Conservation (phyloP, 2,797 vertebrate species). For the Enteromius afrohamiltoni region DNA sequence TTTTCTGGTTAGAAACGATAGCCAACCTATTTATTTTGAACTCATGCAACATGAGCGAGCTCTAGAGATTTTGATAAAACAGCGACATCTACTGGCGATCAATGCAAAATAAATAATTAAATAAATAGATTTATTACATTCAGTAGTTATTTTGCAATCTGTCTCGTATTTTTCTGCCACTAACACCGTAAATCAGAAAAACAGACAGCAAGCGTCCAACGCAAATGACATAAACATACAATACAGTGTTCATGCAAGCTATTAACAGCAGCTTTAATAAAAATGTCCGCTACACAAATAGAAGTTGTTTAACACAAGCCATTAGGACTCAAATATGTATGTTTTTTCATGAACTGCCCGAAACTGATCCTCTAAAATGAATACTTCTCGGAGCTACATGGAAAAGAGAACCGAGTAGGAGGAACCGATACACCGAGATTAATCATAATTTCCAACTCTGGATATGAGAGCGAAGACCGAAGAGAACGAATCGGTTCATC, state of each 20-base stretch:
- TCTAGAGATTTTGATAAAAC: not conserved
- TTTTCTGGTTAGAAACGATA: not conserved
- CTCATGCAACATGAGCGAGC: not conserved
- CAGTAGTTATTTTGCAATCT: not conserved
- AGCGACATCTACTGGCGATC: slow-evolving; percentile 18
- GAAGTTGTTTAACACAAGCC: not conserved
- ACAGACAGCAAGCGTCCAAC: not conserved
- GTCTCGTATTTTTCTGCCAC: not conserved
- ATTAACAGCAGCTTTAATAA: not conserved
- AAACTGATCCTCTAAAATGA: not conserved
- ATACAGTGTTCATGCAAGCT: not conserved
- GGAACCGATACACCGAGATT: not conserved
- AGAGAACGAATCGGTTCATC: not conserved
- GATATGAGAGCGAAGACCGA: not conserved
- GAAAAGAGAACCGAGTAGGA: not conserved
- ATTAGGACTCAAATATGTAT: not conserved
- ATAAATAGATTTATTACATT: not conserved
- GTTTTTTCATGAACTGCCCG: not conserved
- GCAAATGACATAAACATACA: not conserved
- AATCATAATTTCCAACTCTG: not conserved
- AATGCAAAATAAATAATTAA: too few relatives aligned
- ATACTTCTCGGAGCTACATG: not conserved
- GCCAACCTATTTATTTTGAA: not conserved
- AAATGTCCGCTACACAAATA: not conserved
- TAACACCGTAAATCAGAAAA: not conserved